phyloP scores from a whole-genome alignment of 2,888 invertebrate species.

The Nephrocerus scutellatus region DNA sequence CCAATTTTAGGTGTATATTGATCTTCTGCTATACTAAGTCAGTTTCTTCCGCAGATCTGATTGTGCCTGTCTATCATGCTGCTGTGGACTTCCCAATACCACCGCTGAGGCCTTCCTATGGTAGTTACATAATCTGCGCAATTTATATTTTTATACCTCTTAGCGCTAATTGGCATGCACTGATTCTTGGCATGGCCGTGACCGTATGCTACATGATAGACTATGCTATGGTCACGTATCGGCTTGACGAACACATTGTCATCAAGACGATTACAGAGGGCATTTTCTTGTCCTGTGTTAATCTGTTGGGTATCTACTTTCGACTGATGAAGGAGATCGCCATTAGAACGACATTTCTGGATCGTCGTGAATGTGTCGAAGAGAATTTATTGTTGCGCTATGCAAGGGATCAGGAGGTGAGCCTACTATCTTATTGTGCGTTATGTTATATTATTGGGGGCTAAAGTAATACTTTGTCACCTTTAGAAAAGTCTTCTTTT shows the following conservation, averaged over 20 bases:
- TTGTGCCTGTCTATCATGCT: constrained; percentile 59
- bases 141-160: constrained; percentile 80
- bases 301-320: constrained; percentile 79
- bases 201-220: constrained; percentile 59
- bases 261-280: constrained; percentile 55
- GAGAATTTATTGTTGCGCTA: constrained; percentile 73
- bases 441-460: not conserved
- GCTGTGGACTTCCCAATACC: constrained; percentile 47
- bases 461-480: constrained; percentile 3
- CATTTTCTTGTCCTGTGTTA: constrained; percentile 56
- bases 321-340: constrained; percentile 83
- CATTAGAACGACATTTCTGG: constrained; percentile 77
- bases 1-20: too few relatives aligned
- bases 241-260: constrained; percentile 42
- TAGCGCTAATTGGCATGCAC: constrained; percentile 63
- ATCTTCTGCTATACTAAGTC: not conserved
- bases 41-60: constrained; percentile 55
- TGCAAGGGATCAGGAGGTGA: constrained; percentile 79
- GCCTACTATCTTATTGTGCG: constrained; percentile 7
- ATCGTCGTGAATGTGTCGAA: constrained; percentile 78
- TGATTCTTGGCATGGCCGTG: constrained; percentile 62
- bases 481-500: constrained; percentile 72
- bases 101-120: constrained; percentile 60
- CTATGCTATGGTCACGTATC: constrained; percentile 54
- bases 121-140: constrained; percentile 65